These are phyloP conservation scores for Microtus pennsylvanicus DNA, from an alignment of 2,113 vertebrate species.

Conservation along the genomic window DNA sequence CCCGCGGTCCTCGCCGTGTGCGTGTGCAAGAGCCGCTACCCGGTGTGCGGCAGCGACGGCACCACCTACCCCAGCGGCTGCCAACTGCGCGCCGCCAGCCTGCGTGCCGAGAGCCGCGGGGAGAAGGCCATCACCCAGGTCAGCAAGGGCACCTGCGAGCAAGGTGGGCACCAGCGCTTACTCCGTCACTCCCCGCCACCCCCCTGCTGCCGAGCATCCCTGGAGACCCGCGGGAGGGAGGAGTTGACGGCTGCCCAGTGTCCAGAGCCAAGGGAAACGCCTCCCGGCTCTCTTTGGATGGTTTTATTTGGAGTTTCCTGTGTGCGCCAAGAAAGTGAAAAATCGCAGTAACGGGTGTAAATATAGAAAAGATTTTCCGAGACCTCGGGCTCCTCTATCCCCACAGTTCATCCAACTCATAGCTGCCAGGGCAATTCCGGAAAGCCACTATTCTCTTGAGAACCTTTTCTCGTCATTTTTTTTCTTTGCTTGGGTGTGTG, in stretches of 20 bases:
- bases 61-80: conserved; percentile 90
- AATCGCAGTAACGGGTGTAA: not conserved
- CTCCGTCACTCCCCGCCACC: not conserved
- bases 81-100: conserved; percentile 90
- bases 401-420: not conserved
- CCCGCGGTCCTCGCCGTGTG: conserved; percentile 86
- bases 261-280: not conserved
- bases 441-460: not conserved
- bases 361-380: not conserved
- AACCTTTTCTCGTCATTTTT: not conserved
- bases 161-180: conserved; percentile 87
- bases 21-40: conserved; percentile 90
- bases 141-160: conserved; percentile 93
- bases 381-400: not conserved
- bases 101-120: conserved; percentile 84
- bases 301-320: conserved; percentile 30
- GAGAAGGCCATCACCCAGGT: conserved; percentile 86
- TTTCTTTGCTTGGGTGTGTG: not conserved
- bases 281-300: not conserved
- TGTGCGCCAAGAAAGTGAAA: conserved; percentile 8
- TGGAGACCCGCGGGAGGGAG: not conserved
- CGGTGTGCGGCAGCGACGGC: conserved; percentile 93
- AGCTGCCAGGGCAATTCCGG: not conserved
- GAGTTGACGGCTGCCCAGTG: not conserved
- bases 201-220: not conserved